Conservation (phyloP, 1,140 invertebrate genomes). For the Neoseiulus cucumeris region DNA sequence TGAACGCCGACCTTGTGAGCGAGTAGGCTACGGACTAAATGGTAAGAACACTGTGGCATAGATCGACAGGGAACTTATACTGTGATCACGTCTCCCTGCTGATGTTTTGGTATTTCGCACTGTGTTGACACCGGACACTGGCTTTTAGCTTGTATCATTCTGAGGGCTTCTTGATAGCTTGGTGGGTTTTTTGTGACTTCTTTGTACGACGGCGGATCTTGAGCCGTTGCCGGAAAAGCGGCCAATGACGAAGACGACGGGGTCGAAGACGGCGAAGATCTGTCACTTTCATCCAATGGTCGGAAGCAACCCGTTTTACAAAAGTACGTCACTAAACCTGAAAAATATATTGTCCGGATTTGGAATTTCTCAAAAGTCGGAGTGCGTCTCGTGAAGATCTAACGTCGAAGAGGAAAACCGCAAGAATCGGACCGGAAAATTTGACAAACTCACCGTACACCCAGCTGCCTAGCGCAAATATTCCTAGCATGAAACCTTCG, state of each 20-base stretch:
- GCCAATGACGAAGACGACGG: neutral
- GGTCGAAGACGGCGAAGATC: neutral
- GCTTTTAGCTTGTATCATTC: neutral
- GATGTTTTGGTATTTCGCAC: too few species aligned
- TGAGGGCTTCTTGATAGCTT: neutral
- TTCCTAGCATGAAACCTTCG: neutral
- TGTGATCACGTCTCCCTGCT: too few species aligned
- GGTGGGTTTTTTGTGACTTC: conserved; percentile 4
- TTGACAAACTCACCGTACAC: neutral
- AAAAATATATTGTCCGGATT: too few species aligned
- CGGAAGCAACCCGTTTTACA: conserved; percentile 7
- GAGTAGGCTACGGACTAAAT: too few species aligned
- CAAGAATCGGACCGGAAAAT: too few species aligned
- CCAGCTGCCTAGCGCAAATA: conserved; percentile 6
- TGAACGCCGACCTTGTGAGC: too few species aligned
- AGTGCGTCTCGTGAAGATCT: too few species aligned
- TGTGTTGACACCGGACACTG: too few species aligned
- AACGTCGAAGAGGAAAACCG: too few species aligned
- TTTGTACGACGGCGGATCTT: conserved; percentile 2
- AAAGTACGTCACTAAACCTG: neutral
- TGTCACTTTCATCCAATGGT: neutral
- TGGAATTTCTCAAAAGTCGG: too few species aligned
- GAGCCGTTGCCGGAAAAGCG: neutral
- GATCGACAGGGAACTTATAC: too few species aligned
- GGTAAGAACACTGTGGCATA: too few species aligned